Evolutionary conservation across 2,113 vertebrate species (phyloP).

Genomic region (Mesocricetus auratus): DNA sequence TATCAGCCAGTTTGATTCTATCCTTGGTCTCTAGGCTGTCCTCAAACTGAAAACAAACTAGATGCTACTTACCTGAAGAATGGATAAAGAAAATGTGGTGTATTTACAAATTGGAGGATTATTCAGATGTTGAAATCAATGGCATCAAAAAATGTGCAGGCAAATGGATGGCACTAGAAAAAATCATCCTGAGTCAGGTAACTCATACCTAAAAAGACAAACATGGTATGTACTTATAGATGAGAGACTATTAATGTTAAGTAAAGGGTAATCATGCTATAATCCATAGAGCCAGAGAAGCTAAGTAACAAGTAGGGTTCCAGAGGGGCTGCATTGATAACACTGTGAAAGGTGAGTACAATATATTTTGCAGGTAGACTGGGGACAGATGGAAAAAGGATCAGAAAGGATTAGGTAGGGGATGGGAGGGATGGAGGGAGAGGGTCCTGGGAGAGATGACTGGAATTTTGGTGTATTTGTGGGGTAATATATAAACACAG

Average conservation of each 20-base stretch:
- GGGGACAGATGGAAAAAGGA: not conserved
- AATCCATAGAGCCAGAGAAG: not conserved
- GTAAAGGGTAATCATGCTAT: not conserved
- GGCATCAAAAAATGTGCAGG: not conserved
- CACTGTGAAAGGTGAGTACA: not conserved
- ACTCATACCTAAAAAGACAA: not conserved
- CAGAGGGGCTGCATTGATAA: not conserved
- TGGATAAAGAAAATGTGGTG: not conserved
- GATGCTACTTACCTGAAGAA: not conserved
- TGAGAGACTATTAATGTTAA: not conserved
- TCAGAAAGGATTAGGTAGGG: not conserved
- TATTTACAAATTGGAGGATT: not conserved
- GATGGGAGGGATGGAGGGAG: not conserved
- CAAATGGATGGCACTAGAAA: not conserved
- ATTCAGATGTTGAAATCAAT: not conserved
- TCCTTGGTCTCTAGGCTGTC: not conserved
- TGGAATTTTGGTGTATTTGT: not conserved
- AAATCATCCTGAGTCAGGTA: not conserved
- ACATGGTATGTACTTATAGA: not conserved
- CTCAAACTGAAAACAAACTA: not conserved
- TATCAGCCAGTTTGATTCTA: not conserved
- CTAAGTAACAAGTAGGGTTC: not conserved
- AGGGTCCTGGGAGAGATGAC: not conserved
- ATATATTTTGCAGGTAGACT: not conserved
- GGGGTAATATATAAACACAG: not conserved